phyloP scores from a whole-genome alignment of 2,797 vertebrate species.

The Diplodus puntazzo region DNA sequence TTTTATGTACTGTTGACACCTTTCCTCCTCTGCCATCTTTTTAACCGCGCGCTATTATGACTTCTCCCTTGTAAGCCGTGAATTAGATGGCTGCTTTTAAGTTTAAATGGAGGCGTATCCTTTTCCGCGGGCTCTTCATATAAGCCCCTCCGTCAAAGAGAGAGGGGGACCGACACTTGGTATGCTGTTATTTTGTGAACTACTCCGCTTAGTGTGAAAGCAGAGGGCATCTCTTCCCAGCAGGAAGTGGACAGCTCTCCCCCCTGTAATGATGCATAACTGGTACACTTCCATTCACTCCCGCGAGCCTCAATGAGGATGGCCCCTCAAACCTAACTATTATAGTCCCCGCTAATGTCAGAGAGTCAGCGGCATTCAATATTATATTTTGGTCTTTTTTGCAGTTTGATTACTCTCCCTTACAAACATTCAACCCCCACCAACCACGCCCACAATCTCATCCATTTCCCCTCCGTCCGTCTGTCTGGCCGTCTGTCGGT shows the following conservation, averaged over 20 bases:
- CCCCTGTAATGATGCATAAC: slow-evolving; percentile 85
- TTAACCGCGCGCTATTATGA: slow-evolving; percentile 70
- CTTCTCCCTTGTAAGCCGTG: slow-evolving; percentile 59
- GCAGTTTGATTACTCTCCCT: slow-evolving; percentile 84
- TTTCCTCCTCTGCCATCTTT: slow-evolving; percentile 55
- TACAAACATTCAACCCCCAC: slow-evolving; percentile 79
- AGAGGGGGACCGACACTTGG: slow-evolving; percentile 70
- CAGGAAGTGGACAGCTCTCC: slow-evolving; percentile 82
- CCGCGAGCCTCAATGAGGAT: slow-evolving; percentile 69
- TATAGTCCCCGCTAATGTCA: slow-evolving; percentile 81
- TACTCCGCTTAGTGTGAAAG: slow-evolving; percentile 82
- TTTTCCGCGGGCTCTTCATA: slow-evolving; percentile 68
- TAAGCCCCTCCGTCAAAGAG: slow-evolving; percentile 70
- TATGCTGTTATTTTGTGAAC: slow-evolving; percentile 86
- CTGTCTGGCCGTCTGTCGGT: slow-evolving; percentile 5
- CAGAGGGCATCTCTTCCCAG: slow-evolving; percentile 85
- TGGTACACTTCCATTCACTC: slow-evolving; percentile 80
- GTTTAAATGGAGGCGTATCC: slow-evolving; percentile 81
- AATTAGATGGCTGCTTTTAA: slow-evolving; percentile 80
- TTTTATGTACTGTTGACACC: slow-evolving; percentile 64
- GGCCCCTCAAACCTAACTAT: slow-evolving; percentile 75
- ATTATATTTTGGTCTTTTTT: slow-evolving; percentile 78
- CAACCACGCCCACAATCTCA: slow-evolving; percentile 60
- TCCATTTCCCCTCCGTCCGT: slow-evolving; percentile 35
- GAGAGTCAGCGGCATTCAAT: slow-evolving; percentile 75